Percentiles rank a stretch among this genome's conserved stretches.
Evolutionary conservation across 1,140 invertebrate genomes (phyloP).

Genomic region (Drosophila elegans): DNA sequence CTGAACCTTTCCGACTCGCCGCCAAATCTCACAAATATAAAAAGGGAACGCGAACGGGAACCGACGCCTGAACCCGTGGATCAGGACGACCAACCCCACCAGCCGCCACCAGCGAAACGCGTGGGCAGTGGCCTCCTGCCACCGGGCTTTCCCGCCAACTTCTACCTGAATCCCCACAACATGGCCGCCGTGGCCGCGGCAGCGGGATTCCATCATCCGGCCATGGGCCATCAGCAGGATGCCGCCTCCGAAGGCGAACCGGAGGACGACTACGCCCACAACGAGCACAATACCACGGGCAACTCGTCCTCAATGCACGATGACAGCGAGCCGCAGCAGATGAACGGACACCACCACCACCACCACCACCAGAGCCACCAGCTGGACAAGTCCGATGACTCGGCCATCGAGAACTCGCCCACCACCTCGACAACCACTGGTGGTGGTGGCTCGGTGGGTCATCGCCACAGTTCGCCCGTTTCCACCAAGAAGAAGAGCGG

Average conservation of each 20-base stretch:
- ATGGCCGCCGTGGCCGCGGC: constrained; percentile 82
- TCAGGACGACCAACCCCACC: constrained; percentile 60
- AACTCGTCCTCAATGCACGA: constrained; percentile 71
- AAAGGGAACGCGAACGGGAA: constrained; percentile 87
- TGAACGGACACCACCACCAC: constrained; percentile 60
- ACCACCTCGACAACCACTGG: constrained; percentile 76
- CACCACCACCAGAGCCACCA: constrained; percentile 67
- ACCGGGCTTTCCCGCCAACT: constrained; percentile 74
- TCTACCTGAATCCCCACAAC: constrained; percentile 79
- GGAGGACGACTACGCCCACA: constrained; percentile 68
- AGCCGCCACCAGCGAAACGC: constrained; percentile 88
- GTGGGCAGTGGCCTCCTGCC: constrained; percentile 65
- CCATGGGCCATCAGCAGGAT: constrained; percentile 61
- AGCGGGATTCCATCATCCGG: constrained; percentile 67
- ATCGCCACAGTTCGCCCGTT: constrained; percentile 75
- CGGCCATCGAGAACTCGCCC: constrained; percentile 80
- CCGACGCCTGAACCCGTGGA: constrained; percentile 78
- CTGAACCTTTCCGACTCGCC: constrained; percentile 88
- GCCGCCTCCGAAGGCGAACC: constrained; percentile 70
- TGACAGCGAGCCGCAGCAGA: constrained; percentile 55
- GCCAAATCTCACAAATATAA: constrained; percentile 85
- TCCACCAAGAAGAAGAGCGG: constrained; percentile 73
- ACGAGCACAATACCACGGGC: constrained; percentile 69
- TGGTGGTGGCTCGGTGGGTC: constrained; percentile 58
- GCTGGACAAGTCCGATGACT: constrained; percentile 79